Conservation (phyloP, 2,797 vertebrate genomes). For the Tarsius wallacei region DNA sequence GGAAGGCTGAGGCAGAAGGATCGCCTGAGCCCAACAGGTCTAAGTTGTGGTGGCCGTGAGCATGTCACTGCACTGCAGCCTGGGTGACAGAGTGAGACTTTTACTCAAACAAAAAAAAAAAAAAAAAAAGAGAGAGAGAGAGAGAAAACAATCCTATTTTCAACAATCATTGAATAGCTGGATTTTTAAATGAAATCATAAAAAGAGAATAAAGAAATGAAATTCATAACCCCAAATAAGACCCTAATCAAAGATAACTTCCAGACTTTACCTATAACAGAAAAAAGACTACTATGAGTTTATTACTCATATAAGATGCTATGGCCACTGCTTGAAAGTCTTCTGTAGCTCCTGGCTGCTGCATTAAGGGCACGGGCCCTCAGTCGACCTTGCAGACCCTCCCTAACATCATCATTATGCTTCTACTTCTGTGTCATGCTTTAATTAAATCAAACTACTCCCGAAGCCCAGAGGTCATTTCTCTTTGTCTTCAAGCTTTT, state of each 20-base stretch:
- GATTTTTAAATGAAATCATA: conserved; percentile 51
- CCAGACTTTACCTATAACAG: not conserved
- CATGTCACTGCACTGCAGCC: too few species aligned
- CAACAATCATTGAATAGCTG: conserved; percentile 15
- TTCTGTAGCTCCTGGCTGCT: not conserved
- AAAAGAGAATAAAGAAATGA: conserved; percentile 38
- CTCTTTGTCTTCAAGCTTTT: not conserved
- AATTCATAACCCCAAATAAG: not conserved
- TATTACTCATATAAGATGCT: not conserved
- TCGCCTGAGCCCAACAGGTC: too few species aligned
- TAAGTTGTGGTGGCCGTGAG: too few species aligned
- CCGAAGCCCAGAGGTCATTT: not conserved
- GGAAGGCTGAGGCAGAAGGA: too few species aligned
- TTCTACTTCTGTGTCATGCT: not conserved
- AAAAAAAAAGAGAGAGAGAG: too few species aligned
- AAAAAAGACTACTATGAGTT: not conserved
- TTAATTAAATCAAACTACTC: not conserved
- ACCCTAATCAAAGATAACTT: not conserved
- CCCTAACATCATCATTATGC: not conserved
- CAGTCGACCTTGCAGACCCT: not conserved
- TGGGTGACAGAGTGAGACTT: too few species aligned
- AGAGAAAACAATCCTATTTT: conserved; percentile 29
- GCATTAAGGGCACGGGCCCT: rapidly evolving
- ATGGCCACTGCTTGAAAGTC: not conserved
- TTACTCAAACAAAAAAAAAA: too few species aligned